Base-by-base conservation (phyloP, 2,113 vertebrate species). In the Melanerpes aurifrons region DNA sequence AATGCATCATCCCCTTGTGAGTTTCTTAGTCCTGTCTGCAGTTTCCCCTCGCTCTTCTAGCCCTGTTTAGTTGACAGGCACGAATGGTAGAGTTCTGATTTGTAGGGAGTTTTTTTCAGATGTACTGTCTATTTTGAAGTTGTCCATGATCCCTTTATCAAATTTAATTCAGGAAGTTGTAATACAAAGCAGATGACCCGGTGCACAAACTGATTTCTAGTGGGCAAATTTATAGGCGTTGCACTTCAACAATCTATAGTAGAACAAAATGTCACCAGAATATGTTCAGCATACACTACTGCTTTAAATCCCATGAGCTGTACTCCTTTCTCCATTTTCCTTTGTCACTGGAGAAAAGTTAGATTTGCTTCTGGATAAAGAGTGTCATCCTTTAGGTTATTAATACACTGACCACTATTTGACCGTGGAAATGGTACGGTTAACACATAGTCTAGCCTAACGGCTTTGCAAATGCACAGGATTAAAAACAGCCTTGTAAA, bases 281-380 rank as follows among this genome's bases (percentile, higher is more conserved):
- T 32, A 74, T 87, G 37, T 91, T 92, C 25, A 85, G 83, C 25
- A 21, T 89, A 95, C 90, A 90, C 86, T 95, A 86, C 94, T 96
- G 92, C 95, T 96, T 96, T 95, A 91, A 95, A 96, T 94, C 76
- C 90, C 21, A 4, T 16, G 19, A 75, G 19, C 8, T 80, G 53
- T 56, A 57, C 78, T 89, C 56, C 63, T 32, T 82, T 72, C 66
- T 87, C 80, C 85, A 7, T 66, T 90, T 58, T 75, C 21, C 26
- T 45, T 91, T 53, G 9, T 78, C 73, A 24, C 74, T 69, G 40
- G 63, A 92, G 66, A 86, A 78, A 91, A 75, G 62, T 58, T 79
- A 87, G 0, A 0, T 40, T 91, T 78, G 35, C 54, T 88, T 94
- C 91, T 86, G 62, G 37, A 66, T 75, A 74, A 92, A 80, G 61